Conservation (phyloP, 2,797 vertebrate genomes). For the Rhabdomys pumilio region DNA sequence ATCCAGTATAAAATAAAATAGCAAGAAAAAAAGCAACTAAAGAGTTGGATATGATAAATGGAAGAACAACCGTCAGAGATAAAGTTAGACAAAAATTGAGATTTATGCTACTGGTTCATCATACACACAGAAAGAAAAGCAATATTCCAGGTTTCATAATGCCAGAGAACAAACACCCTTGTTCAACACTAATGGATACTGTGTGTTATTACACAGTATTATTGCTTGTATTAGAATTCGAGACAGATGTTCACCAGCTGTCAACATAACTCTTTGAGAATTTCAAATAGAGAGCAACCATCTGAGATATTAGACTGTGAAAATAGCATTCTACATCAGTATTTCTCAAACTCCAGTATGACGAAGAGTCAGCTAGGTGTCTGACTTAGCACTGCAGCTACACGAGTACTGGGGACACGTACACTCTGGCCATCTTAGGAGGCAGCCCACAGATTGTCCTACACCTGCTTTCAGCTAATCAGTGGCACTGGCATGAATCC, state of each 20-base stretch:
- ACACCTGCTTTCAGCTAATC: not conserved
- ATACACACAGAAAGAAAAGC: conserved; percentile 75
- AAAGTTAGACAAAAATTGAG: conserved; percentile 77
- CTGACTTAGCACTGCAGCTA: not conserved
- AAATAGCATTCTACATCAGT: conserved; percentile 67
- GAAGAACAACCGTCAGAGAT: conserved; percentile 70
- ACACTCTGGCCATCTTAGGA: not conserved
- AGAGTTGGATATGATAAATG: conserved; percentile 55
- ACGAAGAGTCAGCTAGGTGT: conserved; percentile 14
- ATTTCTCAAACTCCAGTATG: conserved; percentile 66
- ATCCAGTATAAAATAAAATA: conserved; percentile 62
- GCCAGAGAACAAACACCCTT: conserved; percentile 71
- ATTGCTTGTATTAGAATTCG: conserved; percentile 78
- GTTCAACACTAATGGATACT: conserved; percentile 83
- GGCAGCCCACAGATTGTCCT: not conserved
- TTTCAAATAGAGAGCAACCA: conserved; percentile 73
- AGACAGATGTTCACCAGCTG: conserved; percentile 84
- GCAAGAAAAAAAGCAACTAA: conserved; percentile 66
- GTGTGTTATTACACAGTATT: conserved; percentile 78
- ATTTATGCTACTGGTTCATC: conserved; percentile 76
- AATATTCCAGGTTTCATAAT: conserved; percentile 75
- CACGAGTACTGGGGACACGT: not conserved
- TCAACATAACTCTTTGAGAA: conserved; percentile 79
- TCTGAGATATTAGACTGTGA: conserved; percentile 72
- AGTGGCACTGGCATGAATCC: not conserved